Evolutionary conservation across 2,888 invertebrate genomes (phyloP).

Genomic region (Plagodis dolabraria): DNA sequence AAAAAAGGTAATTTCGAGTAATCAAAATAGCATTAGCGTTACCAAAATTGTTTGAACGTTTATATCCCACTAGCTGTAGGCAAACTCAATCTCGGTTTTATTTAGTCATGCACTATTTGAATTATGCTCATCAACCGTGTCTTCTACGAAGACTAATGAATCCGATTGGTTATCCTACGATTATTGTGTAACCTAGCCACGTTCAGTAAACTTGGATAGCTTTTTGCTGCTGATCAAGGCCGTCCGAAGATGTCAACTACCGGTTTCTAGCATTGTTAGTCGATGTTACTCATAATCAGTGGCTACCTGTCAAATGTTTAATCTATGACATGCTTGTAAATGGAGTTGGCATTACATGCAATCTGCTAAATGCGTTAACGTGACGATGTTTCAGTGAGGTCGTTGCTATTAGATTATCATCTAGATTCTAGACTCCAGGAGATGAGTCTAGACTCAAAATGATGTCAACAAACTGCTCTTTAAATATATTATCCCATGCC

Average conservation of each 20-base stretch:
- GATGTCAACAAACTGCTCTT: constrained; percentile 43
- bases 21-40: constrained; percentile 78
- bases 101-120: constrained; percentile 56
- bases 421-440: constrained; percentile 19
- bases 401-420: constrained; percentile 47
- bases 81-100: constrained; percentile 55
- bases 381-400: constrained; percentile 44
- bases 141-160: constrained; percentile 34
- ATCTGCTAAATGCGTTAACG: constrained; percentile 49
- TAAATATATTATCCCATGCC: constrained; percentile 46
- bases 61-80: constrained; percentile 42
- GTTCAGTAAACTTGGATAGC: constrained; percentile 22
- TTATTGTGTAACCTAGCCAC: constrained; percentile 22
- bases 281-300: constrained; percentile 17
- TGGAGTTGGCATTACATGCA: constrained; percentile 37
- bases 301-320: constrained; percentile 22
- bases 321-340: constrained; percentile 26
- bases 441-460: constrained; percentile 50
- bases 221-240: constrained; percentile 26
- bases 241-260: constrained; percentile 27
- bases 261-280: constrained; percentile 20
- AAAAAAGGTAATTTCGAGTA: constrained; percentile 70
- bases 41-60: constrained; percentile 55
- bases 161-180: constrained; percentile 36
- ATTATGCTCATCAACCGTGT: constrained; percentile 33